These are phyloP conservation scores for Phymatocera aterrima DNA, from an alignment of 2,888 invertebrate species.

Conservation along the genomic window DNA sequence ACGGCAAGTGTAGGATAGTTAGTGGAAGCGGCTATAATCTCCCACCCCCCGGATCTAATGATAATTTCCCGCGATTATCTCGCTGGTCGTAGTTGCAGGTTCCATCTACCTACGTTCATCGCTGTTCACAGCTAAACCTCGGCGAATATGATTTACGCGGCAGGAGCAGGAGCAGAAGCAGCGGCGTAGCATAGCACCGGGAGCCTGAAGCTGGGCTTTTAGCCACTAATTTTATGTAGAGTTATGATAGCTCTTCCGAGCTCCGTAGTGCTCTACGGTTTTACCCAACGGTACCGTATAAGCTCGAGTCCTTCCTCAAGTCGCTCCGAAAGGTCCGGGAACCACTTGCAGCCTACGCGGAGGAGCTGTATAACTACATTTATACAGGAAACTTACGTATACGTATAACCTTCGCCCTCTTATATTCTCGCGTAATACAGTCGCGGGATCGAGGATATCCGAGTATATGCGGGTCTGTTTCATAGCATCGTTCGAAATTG, in stretches of 20 bases:
- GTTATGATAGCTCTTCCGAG: constrained; percentile 64
- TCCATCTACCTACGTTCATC: background rate
- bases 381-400: background rate
- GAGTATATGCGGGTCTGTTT: background rate
- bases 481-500: no score
- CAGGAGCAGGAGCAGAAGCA: no score
- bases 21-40: constrained; percentile 20
- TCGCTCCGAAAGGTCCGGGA: background rate
- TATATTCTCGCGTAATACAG: background rate
- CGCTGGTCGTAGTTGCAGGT: constrained; percentile 35
- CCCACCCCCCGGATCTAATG: background rate
- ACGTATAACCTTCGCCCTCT: background rate
- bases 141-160: background rate
- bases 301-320: background rate
- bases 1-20: constrained; percentile 2
- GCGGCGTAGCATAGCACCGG: background rate
- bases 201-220: constrained; percentile 65
- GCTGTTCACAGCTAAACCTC: constrained; percentile 5
- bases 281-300: constrained; percentile 39
- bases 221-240: constrained; percentile 74
- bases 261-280: constrained; percentile 12
- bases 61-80: constrained; percentile 31
- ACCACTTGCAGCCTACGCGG: constrained; percentile 1
- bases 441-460: no score
- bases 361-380: constrained; percentile 27